These are phyloP conservation scores for Drosophila tanythrix DNA, from an alignment of 2,888 invertebrate species.

Conservation along the genomic window DNA sequence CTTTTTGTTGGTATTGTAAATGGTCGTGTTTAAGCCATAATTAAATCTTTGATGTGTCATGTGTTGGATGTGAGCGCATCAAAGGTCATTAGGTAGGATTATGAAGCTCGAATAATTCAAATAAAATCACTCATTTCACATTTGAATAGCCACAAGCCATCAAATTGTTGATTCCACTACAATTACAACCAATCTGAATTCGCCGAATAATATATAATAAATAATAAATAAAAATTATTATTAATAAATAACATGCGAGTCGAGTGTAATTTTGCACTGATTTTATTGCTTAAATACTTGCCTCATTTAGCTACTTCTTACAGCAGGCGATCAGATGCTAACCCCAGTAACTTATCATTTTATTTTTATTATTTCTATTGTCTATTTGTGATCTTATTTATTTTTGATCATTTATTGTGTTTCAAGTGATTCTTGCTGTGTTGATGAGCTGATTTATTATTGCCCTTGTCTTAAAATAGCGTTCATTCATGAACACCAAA, in stretches of 20 bases:
- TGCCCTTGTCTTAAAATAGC: neutral
- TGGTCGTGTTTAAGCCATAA: conserved; percentile 5
- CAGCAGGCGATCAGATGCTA: neutral
- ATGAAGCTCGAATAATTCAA: neutral
- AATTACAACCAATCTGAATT: neutral
- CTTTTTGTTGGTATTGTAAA: neutral
- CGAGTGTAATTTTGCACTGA: no score
- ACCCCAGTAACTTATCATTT: neutral
- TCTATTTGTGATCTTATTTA: neutral
- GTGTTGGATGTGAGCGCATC: neutral
- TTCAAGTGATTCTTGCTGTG: neutral
- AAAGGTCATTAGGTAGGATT: neutral
- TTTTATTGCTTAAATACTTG: no score
- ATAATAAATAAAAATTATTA: no score
- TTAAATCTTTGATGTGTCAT: conserved; percentile 3
- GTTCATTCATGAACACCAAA: neutral
- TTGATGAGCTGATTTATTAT: neutral
- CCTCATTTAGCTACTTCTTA: no score
- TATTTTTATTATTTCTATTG: no score
- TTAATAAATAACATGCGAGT: no score
- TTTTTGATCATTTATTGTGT: neutral
- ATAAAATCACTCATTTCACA: neutral
- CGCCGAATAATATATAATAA: no score
- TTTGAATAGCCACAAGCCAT: neutral
- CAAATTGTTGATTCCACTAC: neutral